phyloP scores from a whole-genome alignment of 1,140 invertebrate genomes.

The Eriocheir sinensis region DNA sequence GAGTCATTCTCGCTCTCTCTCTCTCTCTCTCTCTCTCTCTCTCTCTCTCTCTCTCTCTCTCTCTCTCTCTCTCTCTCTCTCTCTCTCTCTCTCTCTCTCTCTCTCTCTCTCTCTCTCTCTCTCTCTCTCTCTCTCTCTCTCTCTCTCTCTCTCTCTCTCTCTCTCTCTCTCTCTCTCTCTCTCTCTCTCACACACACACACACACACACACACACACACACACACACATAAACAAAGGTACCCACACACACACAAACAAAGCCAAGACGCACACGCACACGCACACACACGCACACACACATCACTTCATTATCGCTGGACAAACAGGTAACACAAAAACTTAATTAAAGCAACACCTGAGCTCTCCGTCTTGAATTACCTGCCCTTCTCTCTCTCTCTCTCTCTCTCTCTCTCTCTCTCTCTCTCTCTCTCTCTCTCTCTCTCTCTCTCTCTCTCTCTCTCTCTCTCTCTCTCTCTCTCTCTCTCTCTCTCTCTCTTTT shows the following conservation, averaged over 20 bases:
- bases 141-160: background rate
- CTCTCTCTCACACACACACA: conserved; percentile 40
- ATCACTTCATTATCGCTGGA: conserved; percentile 56
- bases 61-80: conserved; percentile 15
- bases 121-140: conserved; percentile 23
- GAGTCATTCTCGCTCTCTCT: conserved; percentile 40
- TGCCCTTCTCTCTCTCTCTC: background rate
- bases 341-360: conserved; percentile 63
- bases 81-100: conserved; percentile 10
- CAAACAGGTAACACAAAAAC: conserved; percentile 57
- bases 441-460: no score
- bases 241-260: background rate
- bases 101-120: conserved; percentile 38
- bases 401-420: background rate
- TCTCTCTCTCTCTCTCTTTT: no score
- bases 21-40: conserved; percentile 42
- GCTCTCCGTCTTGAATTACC: background rate
- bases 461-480: no score
- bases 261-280: conserved; percentile 3
- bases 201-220: conserved; percentile 1
- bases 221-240: background rate
- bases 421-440: no score
- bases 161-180: background rate
- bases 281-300: background rate
- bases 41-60: background rate